Conservation (phyloP, 2,797 vertebrate genomes). For the Serranus cabrilla region DNA sequence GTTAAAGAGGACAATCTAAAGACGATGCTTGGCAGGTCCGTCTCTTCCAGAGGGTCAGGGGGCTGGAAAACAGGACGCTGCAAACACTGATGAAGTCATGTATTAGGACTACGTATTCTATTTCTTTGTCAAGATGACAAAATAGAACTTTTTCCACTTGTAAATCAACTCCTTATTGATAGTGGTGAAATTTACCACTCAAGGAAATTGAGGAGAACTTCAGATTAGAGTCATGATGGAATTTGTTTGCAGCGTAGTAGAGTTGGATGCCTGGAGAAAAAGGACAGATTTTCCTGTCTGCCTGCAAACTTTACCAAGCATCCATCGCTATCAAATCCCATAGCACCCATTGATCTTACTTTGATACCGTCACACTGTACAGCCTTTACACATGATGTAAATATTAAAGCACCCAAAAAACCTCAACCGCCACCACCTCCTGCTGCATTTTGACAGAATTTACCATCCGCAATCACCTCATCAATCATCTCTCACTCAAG, state of each 20-base stretch:
- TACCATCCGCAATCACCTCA: conserved; percentile 62
- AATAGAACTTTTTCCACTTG: conserved; percentile 1
- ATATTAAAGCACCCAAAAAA: conserved; percentile 58
- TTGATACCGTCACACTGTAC: conserved; percentile 49
- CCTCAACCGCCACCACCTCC: conserved; percentile 50
- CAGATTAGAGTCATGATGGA: not conserved
- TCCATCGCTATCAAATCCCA: conserved; percentile 16
- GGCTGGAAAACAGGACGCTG: conserved; percentile 34
- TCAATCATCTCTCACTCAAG: conserved; percentile 73
- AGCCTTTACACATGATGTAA: conserved; percentile 66
- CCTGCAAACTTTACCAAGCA: conserved; percentile 13
- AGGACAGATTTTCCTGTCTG: conserved; percentile 4
- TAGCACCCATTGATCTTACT: conserved; percentile 13
- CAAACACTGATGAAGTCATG: conserved; percentile 21
- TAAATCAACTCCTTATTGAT: not conserved
- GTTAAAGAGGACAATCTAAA: conserved; percentile 88
- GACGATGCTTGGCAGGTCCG: conserved; percentile 79
- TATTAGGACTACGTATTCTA: conserved; percentile 9
- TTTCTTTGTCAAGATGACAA: conserved; percentile 11
- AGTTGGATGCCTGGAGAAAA: conserved; percentile 38
- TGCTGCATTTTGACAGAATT: conserved; percentile 41
- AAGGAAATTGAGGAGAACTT: not conserved
- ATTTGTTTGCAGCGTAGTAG: conserved; percentile 39
- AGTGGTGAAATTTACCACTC: conserved; percentile 5
- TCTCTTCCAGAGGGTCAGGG: conserved; percentile 63